phyloP scores from a whole-genome alignment of 2,797 vertebrate species.

The Anomalospiza imberbis region DNA sequence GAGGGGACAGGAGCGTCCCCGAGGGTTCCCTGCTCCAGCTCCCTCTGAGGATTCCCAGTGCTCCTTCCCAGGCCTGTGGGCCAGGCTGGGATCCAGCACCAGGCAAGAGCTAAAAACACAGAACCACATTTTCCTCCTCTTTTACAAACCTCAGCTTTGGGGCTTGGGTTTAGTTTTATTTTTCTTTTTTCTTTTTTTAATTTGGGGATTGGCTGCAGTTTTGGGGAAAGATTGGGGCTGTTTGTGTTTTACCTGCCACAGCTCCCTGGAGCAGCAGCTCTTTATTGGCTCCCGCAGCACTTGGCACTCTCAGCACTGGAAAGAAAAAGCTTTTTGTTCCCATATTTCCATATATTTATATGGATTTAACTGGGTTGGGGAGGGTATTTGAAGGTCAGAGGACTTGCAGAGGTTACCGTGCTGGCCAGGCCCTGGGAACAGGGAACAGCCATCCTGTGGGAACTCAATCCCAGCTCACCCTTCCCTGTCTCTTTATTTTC shows the following conservation, averaged over 20 bases:
- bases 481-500: neutral
- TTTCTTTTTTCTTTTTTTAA: neutral
- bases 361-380: neutral
- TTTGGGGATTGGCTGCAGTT: neutral
- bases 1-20: neutral
- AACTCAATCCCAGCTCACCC: neutral
- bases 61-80: neutral
- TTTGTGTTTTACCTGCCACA: conserved; percentile 30
- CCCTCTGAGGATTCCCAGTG: fast-evolving
- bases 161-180: neutral
- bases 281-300: neutral
- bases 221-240: neutral
- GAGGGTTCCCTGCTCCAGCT: neutral
- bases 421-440: conserved; percentile 22
- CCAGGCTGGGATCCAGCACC: neutral
- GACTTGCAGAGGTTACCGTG: neutral
- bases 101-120: neutral
- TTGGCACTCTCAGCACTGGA: neutral
- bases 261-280: conserved; percentile 9
- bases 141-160: neutral
- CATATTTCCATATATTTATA: conserved; percentile 37
- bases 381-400: conserved; percentile 50
- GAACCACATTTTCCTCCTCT: neutral
- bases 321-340: conserved; percentile 63
- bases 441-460: neutral